Conservation (phyloP, 2,797 vertebrate species). For the Siniperca undulata region DNA sequence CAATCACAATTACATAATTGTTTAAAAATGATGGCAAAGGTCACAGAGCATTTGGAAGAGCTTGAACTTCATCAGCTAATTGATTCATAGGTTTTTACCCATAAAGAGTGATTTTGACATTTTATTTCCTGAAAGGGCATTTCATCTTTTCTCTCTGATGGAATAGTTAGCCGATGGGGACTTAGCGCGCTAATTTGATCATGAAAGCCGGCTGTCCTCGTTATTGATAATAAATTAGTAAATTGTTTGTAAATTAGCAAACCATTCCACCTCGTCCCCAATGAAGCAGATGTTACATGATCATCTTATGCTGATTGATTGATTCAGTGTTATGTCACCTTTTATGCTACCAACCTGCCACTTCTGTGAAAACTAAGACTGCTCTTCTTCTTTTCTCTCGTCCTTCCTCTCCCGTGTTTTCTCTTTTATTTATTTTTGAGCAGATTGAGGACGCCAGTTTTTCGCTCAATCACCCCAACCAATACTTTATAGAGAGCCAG, state of each 20-base stretch:
- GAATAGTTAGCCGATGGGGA: conserved; percentile 30
- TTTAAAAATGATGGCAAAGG: conserved; percentile 33
- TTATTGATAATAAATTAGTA: conserved; percentile 32
- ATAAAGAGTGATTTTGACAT: conserved; percentile 63
- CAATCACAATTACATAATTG: conserved; percentile 13
- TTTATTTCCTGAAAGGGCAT: conserved; percentile 57
- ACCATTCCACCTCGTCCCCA: neutral
- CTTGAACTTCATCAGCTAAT: conserved; percentile 33
- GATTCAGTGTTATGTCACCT: conserved; percentile 28
- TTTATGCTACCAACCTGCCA: conserved; percentile 21
- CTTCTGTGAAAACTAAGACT: conserved; percentile 2
- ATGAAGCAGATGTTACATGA: conserved; percentile 26
- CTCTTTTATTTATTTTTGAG: neutral
- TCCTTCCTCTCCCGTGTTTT: conserved; percentile 12
- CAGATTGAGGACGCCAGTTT: conserved; percentile 93
- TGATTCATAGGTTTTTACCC: conserved; percentile 52
- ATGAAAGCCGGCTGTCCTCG: conserved; percentile 31
- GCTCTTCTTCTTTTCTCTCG: neutral
- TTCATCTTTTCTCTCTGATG: conserved; percentile 44
- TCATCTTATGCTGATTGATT: neutral
- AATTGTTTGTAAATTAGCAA: conserved; percentile 32
- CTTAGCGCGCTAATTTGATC: conserved; percentile 39
- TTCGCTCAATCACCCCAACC: conserved; percentile 97
- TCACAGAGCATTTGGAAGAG: conserved; percentile 26
- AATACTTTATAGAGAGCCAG: conserved; percentile 97